Evolutionary conservation across 1,140 invertebrate species (phyloP), one percentile per base, ranked within the genome.

Genomic region (Drosophila nikananu): DNA sequence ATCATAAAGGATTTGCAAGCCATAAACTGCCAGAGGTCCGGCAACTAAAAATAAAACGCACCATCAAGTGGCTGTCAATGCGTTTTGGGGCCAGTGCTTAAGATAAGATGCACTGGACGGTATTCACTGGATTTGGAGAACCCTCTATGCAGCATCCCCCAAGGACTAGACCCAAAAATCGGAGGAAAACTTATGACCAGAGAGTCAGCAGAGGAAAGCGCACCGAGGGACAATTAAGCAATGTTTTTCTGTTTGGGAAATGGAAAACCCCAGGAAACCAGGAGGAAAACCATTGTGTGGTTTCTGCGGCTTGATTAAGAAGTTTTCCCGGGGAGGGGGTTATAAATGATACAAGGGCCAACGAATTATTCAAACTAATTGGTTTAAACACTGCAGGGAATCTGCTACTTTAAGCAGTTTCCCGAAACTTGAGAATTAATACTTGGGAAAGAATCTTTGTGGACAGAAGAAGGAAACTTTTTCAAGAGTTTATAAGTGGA

Each of bases 11-110:
- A 89, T 78, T 63, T 68, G 61, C 62, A 57, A 59, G 64, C 72
- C 64, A 83, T 76, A 83, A 83, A 83, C 62, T 87, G 80, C 82
- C 44, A 64, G 67, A 70, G 41, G 30, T 12, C 63, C 52, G 3
- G 35, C 39, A 54, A 59, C 60, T 39, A 59, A 60, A 73, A 63
- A 71, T 35, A 55, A 77, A 77, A 74, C 60, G 63, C 61, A 68
- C 60, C 83, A 80, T 74, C 83, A 80, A 86, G 84, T 86, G 83
- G 60, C 84, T 86, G 83, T 87, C 80, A 86, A 89, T 86, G 83
- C 84, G 75, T 77, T 78, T 83, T 68, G 21, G 21, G 80, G 67
- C 15, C 44, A 72, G 64, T 67, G 65, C 84, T 80, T 64, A 89
- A 66, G 81, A 83, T 77, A 86, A 66, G 81, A 83, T 77, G 68